These are phyloP conservation scores for Amyelois transitella DNA, from an alignment of 1,140 invertebrate species.

Conservation along the genomic window DNA sequence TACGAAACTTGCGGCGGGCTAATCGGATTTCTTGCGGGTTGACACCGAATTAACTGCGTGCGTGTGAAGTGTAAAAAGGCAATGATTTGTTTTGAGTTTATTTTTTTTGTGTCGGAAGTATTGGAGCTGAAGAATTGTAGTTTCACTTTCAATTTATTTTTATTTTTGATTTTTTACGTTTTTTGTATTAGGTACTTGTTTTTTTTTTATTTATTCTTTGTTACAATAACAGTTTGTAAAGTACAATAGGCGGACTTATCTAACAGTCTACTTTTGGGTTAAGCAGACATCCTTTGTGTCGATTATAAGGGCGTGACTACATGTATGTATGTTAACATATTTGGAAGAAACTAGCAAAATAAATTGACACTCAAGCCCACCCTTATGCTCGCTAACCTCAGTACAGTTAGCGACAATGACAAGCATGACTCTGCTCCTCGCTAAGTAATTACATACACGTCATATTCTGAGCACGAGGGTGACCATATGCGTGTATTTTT, in stretches of 20 bases:
- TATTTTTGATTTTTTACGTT: no score
- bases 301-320: no score
- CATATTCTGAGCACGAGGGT: conserved; percentile 26
- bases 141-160: no score
- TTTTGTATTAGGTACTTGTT: no score
- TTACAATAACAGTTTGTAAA: no score
- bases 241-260: no score
- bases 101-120: no score
- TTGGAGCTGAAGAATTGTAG: no score
- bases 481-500: conserved; percentile 12
- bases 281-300: no score
- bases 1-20: background rate
- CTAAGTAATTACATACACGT: conserved; percentile 67
- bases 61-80: conserved; percentile 2
- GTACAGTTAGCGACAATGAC: conserved; percentile 47
- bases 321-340: no score
- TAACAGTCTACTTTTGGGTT: no score
- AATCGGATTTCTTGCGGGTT: background rate
- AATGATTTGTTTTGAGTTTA: background rate
- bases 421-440: conserved; percentile 54
- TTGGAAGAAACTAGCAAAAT: background rate
- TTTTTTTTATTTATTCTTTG: no score
- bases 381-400: background rate
- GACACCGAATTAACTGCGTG: background rate
- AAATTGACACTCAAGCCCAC: background rate